Conservation (phyloP, 53 echinoderm and acorn worm genomes). For the Mesocentrotus franciscanus region DNA sequence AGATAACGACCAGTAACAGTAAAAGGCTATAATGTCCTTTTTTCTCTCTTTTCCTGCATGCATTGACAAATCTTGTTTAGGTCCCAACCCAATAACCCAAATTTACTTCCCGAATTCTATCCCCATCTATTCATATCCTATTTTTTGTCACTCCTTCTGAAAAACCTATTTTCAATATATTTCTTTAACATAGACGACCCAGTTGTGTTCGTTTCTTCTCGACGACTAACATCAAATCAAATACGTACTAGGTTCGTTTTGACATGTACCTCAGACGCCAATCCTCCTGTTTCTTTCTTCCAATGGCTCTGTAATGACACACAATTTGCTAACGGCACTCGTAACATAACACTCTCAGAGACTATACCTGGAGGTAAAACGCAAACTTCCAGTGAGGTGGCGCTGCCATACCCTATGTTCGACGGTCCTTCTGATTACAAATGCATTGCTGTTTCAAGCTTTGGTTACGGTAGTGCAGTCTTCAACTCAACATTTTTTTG, state of each 20-base stretch:
- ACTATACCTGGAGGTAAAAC: not conserved
- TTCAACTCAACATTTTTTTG: not conserved
- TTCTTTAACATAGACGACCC: not conserved
- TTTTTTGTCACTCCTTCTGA: no score
- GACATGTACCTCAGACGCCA: not conserved
- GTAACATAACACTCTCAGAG: not conserved
- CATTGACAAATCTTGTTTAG: no score
- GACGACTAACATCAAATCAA: not conserved
- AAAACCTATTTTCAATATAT: no score
- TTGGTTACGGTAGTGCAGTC: not conserved
- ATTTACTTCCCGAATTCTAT: no score
- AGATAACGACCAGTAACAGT: no score
- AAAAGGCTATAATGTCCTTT: no score
- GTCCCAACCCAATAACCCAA: no score
- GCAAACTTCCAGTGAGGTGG: not conserved
- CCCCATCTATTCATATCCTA: no score
- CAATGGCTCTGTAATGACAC: not conserved
- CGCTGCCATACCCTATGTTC: not conserved
- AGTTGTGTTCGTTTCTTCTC: not conserved
- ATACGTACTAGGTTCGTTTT: not conserved
- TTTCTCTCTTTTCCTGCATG: no score
- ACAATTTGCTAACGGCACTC: fast-evolving
- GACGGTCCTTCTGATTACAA: not conserved
- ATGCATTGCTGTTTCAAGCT: not conserved
- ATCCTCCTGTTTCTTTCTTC: not conserved